Evolutionary conservation across 2,888 invertebrate species (phyloP), one percentile per base, ranked within the genome.

Genomic region (Enchytraeus crypticus): DNA sequence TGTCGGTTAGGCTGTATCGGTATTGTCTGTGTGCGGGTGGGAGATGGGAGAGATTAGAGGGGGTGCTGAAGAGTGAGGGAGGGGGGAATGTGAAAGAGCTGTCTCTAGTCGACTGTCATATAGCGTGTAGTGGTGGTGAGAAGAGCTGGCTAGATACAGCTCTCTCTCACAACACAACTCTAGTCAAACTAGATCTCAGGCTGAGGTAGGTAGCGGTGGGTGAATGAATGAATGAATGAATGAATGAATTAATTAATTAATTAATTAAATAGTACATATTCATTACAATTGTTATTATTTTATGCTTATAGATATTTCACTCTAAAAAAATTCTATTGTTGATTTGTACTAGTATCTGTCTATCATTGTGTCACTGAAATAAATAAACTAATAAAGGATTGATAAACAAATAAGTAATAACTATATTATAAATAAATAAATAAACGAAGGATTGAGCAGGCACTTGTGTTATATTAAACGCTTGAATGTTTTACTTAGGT

Each of bases 1-100:
- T 76, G 21, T 73, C 71, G n/a, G 70, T 75, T 5, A 71, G 71
- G 33, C 70, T 77, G 56, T 71, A 73, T 4, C 75, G 74, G 14
- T 71, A 76, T 59, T 71, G 68, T 51, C 66, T 77, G 23, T 65
- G 70, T 23, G 68, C 70, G 3, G 66, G 69, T 8, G 65, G 73
- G 30, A 66, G 73, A 8, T 70, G 72, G 3, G 57, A 61, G 1
- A 66, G 75, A 11, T 60, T 77, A 14, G 67, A 64, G 46, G 67
- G 67, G 26, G 69, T 73, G 58, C 64, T 70, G 27, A 74, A 75
- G 58, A 23, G 21, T 14, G 57, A 57, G 3, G 18, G 21, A 29
- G 26, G 45, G 8, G 43, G 57, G 29, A 14, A 18, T 38, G 70
- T 77, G 51, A 60, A 73, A 54, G 75, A 76, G 64, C 65, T 77